A percentile compares a stretch with the other conserved stretches of the same genome.
These are phyloP conservation scores for Apotomis betuletana DNA, from an alignment of 2,888 invertebrate species.

Conservation along the genomic window DNA sequence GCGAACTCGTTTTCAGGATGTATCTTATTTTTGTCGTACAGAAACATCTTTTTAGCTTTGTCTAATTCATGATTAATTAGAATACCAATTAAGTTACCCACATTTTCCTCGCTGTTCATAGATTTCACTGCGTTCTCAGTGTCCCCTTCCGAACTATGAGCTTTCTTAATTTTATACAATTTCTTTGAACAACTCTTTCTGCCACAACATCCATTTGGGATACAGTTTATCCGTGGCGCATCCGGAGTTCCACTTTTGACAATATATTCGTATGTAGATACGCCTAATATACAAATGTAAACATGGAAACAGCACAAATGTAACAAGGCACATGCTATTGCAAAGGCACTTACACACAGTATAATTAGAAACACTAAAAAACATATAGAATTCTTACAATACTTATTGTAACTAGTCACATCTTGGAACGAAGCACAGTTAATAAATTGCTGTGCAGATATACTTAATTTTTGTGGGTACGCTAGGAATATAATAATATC, in stretches of 20 bases:
- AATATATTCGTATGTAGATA: slow-evolving; percentile 96
- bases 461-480: slow-evolving; percentile 84
- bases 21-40: slow-evolving; percentile 71
- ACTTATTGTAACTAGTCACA: slow-evolving; percentile 48
- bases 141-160: slow-evolving; percentile 38
- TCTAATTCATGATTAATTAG: slow-evolving; percentile 68
- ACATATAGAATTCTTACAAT: slow-evolving; percentile 66
- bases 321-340: slow-evolving; percentile 89
- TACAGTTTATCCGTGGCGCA: slow-evolving; percentile 47
- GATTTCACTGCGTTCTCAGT: slow-evolving; percentile 40
- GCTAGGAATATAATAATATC: slow-evolving; percentile 87
- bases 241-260: slow-evolving; percentile 60
- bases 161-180: slow-evolving; percentile 48
- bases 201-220: slow-evolving; percentile 35
- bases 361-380: slow-evolving; percentile 76
- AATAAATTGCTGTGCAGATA: slow-evolving; percentile 77
- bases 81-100: slow-evolving; percentile 63
- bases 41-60: slow-evolving; percentile 66
- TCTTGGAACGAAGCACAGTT: slow-evolving; percentile 60
- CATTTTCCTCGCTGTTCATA: slow-evolving; percentile 50
- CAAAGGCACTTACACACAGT: slow-evolving; percentile 88
- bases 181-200: slow-evolving; percentile 55
- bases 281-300: slow-evolving; percentile 91
- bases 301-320: slow-evolving; percentile 95
- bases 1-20: slow-evolving; percentile 62